Evolutionary conservation across 2,113 vertebrate species (phyloP).

Genomic region (Micronisus gabar): DNA sequence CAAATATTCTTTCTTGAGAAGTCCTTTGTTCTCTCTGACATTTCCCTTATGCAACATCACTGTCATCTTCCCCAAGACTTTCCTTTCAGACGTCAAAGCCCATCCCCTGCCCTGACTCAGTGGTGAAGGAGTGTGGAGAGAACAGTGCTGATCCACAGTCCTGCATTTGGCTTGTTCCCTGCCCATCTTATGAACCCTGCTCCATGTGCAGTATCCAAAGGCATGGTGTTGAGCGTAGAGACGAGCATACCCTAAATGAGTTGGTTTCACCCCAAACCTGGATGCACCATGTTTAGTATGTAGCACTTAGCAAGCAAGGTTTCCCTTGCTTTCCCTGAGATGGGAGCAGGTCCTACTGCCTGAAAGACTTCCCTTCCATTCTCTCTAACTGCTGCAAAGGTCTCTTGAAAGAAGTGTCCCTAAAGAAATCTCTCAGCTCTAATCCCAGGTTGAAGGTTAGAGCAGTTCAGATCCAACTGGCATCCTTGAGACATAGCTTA

Average conservation of each 20-base stretch:
- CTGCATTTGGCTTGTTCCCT: background rate
- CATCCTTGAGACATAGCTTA: background rate
- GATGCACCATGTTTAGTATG: background rate
- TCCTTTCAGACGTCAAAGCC: background rate
- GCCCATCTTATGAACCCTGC: background rate
- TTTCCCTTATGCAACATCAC: background rate
- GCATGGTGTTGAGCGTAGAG: background rate
- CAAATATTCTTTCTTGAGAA: background rate
- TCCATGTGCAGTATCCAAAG: background rate
- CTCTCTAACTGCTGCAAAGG: background rate
- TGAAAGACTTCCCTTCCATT: background rate
- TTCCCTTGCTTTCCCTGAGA: background rate
- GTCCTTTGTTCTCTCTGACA: background rate
- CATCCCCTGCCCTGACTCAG: rapidly evolving
- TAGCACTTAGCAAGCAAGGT: background rate
- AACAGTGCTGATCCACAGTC: background rate
- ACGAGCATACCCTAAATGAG: background rate
- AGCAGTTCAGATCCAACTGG: background rate
- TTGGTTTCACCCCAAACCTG: background rate
- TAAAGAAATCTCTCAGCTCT: background rate
- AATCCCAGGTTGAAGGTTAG: background rate
- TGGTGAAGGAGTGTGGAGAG: background rate
- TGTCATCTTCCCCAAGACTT: background rate
- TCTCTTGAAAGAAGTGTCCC: background rate
- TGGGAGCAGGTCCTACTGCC: background rate